A percentile compares a stretch with the other conserved stretches of the same genome.
These are phyloP conservation scores for Cygnus atratus DNA, from an alignment of 2,113 vertebrate species.

Conservation along the genomic window DNA sequence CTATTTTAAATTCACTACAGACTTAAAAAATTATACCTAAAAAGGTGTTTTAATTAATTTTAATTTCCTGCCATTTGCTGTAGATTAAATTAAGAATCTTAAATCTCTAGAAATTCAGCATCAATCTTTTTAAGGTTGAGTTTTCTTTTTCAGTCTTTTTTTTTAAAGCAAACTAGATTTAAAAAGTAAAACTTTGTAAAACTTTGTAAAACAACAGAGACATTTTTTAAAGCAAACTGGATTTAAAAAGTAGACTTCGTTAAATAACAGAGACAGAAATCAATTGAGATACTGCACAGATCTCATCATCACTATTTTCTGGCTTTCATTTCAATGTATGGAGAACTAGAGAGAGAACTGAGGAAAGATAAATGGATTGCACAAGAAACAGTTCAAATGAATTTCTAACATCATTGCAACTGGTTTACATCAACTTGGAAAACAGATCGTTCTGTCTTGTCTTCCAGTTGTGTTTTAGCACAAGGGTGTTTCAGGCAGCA, in stretches of 20 bases:
- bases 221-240: background rate
- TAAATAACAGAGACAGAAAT: background rate
- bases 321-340: background rate
- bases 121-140: background rate
- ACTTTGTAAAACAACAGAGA: background rate
- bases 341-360: background rate
- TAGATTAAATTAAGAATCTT: background rate
- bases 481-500: background rate
- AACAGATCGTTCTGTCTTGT: background rate
- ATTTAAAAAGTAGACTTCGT: background rate
- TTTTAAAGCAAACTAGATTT: background rate
- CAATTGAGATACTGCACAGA: background rate
- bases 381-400: background rate
- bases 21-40: background rate
- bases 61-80: background rate
- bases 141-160: background rate
- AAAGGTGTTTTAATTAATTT: background rate
- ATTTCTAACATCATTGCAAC: background rate
- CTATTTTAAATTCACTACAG: background rate
- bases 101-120: background rate
- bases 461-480: background rate
- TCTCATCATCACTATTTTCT: background rate
- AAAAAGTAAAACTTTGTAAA: background rate
- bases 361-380: background rate
- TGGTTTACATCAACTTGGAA: background rate